Percentiles rank a stretch among this genome's conserved stretches.
Evolutionary conservation across 2,113 vertebrate genomes (phyloP).

Genomic region (Bettongia penicillata): DNA sequence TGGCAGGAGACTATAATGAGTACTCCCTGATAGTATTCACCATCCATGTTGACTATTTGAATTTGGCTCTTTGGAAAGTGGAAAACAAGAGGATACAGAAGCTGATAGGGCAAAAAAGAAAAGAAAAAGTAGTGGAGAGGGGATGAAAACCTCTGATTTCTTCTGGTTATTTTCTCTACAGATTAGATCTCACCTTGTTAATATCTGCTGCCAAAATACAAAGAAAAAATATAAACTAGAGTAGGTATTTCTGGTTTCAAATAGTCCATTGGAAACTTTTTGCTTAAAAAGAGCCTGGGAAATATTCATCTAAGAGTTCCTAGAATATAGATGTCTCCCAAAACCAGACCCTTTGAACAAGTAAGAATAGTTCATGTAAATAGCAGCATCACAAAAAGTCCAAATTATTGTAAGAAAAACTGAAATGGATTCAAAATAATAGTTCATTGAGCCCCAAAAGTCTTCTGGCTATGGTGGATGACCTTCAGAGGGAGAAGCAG

Average conservation of each 20-base stretch:
- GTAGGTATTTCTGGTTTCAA: background rate
- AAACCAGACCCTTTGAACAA: background rate
- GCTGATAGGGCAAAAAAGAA: constrained; percentile 10
- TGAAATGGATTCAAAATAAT: background rate
- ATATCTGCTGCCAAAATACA: background rate
- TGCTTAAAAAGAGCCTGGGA: background rate
- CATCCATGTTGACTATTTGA: background rate
- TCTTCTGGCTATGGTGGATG: background rate
- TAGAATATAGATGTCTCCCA: background rate
- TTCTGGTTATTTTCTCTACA: background rate
- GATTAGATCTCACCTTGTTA: background rate
- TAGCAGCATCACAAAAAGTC: background rate
- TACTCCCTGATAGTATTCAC: rapidly evolving
- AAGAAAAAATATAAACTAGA: background rate
- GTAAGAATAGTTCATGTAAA: background rate
- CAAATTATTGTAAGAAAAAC: background rate
- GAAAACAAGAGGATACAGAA: background rate
- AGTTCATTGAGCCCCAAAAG: background rate
- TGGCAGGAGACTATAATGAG: background rate
- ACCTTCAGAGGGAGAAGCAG: background rate
- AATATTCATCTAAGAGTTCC: background rate
- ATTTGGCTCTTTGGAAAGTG: background rate
- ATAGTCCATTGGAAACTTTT: background rate
- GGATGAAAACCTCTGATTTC: background rate
- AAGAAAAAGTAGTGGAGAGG: background rate